These are phyloP conservation scores for Amphipoea lucens DNA, from an alignment of 2,888 invertebrate species.

Conservation along the genomic window DNA sequence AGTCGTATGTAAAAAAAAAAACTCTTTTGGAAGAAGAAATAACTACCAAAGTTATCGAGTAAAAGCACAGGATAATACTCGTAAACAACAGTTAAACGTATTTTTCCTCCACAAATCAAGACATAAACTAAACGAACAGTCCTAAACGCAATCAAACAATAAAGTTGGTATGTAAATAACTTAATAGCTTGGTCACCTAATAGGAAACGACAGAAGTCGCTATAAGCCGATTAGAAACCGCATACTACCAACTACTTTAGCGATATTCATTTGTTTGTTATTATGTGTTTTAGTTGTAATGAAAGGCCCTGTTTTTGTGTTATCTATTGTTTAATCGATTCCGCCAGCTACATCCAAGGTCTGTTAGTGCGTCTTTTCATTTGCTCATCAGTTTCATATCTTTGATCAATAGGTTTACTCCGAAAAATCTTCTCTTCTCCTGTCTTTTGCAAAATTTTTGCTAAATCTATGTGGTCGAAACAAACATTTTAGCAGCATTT, in stretches of 20 bases:
- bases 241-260: background rate
- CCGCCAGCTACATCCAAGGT: background rate
- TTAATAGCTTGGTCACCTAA: conserved; percentile 44
- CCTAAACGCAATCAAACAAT: conserved; percentile 60
- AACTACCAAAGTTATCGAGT: background rate
- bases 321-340: background rate
- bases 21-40: background rate
- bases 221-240: background rate
- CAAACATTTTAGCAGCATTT: too few relatives aligned
- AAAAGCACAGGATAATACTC: conserved; percentile 1
- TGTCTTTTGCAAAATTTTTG: background rate
- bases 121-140: conserved; percentile 54
- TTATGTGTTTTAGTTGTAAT: background rate
- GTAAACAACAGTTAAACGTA: background rate
- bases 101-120: conserved; percentile 49
- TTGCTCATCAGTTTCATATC: background rate
- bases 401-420: background rate
- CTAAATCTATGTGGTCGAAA: too few relatives aligned
- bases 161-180: conserved; percentile 63
- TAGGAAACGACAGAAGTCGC: conserved; percentile 28
- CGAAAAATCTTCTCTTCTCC: background rate
- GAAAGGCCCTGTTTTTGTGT: background rate
- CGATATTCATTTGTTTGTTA: background rate
- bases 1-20: background rate
- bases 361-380: background rate